Percentiles rank a stretch among this genome's conserved stretches.
phyloP scores from a whole-genome alignment of 2,113 vertebrate species.

The Dolichotis patagonum region DNA sequence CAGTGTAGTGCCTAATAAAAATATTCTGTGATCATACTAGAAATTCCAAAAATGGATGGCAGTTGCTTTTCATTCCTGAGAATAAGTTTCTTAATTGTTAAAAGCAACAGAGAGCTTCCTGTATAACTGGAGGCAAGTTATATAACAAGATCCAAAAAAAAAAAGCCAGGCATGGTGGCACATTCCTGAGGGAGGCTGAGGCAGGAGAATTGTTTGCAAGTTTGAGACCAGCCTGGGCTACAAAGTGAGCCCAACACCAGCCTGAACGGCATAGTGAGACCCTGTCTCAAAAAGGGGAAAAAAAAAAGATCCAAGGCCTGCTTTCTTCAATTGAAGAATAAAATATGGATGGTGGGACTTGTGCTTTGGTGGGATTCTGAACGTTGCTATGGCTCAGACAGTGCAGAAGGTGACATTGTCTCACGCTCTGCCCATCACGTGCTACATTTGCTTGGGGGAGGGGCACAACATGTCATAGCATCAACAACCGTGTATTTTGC shows the following conservation, averaged over 20 bases:
- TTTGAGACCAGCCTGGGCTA: too few species aligned
- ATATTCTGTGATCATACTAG: not conserved
- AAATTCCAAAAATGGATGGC: not conserved
- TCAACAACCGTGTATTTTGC: too few species aligned
- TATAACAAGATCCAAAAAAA: not conserved
- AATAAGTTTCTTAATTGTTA: not conserved
- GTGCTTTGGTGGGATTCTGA: constrained; percentile 83
- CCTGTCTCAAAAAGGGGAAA: too few species aligned
- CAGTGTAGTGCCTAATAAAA: not conserved
- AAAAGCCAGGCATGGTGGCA: too few species aligned
- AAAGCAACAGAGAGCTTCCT: not conserved
- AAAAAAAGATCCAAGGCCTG: not conserved
- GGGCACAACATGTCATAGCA: constrained; percentile 56
- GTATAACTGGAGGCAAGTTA: not conserved
- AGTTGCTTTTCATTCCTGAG: not conserved
- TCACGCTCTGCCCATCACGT: constrained; percentile 96
- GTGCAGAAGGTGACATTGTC: constrained; percentile 93
- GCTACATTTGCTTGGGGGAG: constrained; percentile 98
- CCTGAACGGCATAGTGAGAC: too few species aligned
- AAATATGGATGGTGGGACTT: constrained; percentile 72
- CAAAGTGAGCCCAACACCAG: too few species aligned
- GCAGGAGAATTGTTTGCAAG: too few species aligned
- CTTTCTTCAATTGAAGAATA: not conserved
- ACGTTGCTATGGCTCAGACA: constrained; percentile 90
- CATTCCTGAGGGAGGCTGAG: too few species aligned